These are phyloP conservation scores for Cydia splendana DNA, from an alignment of 1,140 invertebrate genomes.

Conservation along the genomic window DNA sequence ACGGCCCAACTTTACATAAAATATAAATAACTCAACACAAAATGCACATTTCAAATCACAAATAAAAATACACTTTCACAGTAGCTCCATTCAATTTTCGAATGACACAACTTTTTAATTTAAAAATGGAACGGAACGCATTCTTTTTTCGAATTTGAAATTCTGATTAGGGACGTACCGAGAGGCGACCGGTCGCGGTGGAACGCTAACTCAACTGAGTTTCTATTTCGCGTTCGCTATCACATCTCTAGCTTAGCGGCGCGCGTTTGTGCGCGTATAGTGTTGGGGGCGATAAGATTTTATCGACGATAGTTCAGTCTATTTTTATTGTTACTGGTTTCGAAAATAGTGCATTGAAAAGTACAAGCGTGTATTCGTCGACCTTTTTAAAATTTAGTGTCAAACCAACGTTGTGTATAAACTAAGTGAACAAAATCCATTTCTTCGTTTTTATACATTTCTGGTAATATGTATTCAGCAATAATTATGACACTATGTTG, in stretches of 20 bases:
- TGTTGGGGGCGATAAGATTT: conserved; percentile 26
- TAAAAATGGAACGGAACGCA: conserved; percentile 30
- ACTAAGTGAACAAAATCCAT: too few species aligned
- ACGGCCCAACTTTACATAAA: conserved; percentile 45
- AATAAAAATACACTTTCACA: conserved; percentile 39
- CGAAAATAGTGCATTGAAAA: too few species aligned
- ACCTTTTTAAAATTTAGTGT: too few species aligned
- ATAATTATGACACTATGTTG: too few species aligned
- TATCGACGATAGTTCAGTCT: background rate
- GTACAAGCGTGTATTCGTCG: too few species aligned
- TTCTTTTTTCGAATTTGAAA: conserved; percentile 18
- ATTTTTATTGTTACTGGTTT: background rate
- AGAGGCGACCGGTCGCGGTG: conserved; percentile 21
- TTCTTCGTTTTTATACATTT: too few species aligned
- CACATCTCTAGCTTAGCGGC: conserved; percentile 31
- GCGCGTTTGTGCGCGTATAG: conserved; percentile 13
- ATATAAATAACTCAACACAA: conserved; percentile 55
- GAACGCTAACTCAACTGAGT: conserved; percentile 23
- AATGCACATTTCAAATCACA: conserved; percentile 58
- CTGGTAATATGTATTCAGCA: too few species aligned
- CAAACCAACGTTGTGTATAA: too few species aligned
- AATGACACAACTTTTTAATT: conserved; percentile 29
- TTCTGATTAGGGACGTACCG: conserved; percentile 26
- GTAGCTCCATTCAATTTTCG: conserved; percentile 22
- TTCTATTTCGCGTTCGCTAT: conserved; percentile 32